phyloP scores from a whole-genome alignment of 2,797 vertebrate species.

The Enteromius trimaculatus region DNA sequence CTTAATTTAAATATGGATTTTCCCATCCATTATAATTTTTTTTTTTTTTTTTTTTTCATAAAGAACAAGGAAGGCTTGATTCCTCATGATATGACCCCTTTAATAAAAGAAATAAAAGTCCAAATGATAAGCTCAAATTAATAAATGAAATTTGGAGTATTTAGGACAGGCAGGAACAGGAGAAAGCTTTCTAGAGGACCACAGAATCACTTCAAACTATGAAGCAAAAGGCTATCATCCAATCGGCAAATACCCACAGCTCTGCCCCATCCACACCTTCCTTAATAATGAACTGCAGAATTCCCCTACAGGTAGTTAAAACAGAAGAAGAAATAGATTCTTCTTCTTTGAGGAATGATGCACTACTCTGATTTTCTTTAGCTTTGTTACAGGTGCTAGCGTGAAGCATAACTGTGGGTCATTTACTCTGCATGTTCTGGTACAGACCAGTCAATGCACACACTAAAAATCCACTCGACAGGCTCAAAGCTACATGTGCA shows the following conservation, averaged over 20 bases:
- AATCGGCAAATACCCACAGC: conserved; percentile 65
- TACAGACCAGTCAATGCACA: conserved; percentile 54
- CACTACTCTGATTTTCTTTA: background rate
- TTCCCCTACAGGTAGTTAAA: background rate
- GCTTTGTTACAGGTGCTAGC: conserved; percentile 38
- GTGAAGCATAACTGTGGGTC: conserved; percentile 57
- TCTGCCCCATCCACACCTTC: conserved; percentile 35
- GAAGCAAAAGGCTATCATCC: conserved; percentile 49
- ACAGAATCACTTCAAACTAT: conserved; percentile 46
- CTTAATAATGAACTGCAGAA: background rate
- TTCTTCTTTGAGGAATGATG: background rate
- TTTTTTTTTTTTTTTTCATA: too few relatives aligned
- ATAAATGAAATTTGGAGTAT: background rate
- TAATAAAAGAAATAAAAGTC: background rate
- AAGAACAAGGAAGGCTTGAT: background rate
- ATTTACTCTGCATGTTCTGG: conserved; percentile 68
- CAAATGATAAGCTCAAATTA: background rate
- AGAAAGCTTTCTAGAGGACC: conserved; percentile 11
- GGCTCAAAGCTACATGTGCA: conserved; percentile 62
- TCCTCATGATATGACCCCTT: background rate
- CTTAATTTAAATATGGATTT: background rate
- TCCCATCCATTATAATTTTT: background rate
- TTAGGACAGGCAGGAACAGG: background rate
- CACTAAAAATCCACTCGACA: conserved; percentile 60
- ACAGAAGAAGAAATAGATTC: background rate